phyloP scores from a whole-genome alignment of 2,888 invertebrate species.

The Sipha maydis region DNA sequence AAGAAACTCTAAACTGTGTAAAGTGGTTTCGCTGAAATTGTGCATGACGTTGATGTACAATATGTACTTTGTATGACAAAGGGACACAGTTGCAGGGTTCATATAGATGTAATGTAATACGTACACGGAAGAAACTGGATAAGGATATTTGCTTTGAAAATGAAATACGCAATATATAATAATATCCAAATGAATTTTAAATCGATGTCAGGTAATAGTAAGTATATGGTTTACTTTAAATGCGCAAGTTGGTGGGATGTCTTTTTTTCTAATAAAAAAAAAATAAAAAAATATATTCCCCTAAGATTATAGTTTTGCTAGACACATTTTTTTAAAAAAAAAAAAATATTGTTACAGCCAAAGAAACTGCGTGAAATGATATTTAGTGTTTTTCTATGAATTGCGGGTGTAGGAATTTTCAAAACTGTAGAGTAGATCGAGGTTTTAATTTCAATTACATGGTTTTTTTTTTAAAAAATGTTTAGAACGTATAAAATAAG shows the following conservation, averaged over 20 bases:
- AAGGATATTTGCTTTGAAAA: neutral
- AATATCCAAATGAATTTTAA: neutral
- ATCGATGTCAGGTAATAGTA: neutral
- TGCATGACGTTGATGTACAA: neutral
- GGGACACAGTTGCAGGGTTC: neutral
- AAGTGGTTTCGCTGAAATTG: neutral
- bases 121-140: neutral
- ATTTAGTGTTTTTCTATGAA: neutral
- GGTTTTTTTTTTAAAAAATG: neutral
- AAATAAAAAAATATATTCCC: neutral
- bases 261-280: neutral
- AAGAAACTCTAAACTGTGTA: neutral
- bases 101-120: neutral
- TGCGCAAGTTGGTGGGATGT: neutral
- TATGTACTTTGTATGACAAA: slow-evolving; percentile 3
- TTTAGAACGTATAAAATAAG: neutral
- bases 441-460: neutral
- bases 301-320: too few species aligned
- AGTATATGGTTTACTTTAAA: neutral
- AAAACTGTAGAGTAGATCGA: neutral
- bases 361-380: neutral
- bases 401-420: neutral
- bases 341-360: neutral
- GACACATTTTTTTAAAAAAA: neutral
- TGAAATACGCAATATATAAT: neutral